Percentiles rank a stretch among this genome's conserved stretches.
phyloP scores from a whole-genome alignment of 2,113 vertebrate genomes.

The Pyrgilauda ruficollis region DNA sequence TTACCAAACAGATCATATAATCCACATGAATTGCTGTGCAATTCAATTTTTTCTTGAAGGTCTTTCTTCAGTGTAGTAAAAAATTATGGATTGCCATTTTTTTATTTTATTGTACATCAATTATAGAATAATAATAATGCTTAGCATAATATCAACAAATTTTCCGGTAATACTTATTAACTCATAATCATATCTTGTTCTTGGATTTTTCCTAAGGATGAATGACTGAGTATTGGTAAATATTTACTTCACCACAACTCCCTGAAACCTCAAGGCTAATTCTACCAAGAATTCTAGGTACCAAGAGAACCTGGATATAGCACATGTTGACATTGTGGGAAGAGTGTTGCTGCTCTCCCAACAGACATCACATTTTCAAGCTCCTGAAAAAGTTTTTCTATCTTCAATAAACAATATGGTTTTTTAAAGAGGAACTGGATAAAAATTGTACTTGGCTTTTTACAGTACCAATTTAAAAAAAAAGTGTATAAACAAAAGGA shows the following conservation, averaged over 20 bases:
- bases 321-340: background rate
- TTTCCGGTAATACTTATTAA: background rate
- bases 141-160: background rate
- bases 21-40: background rate
- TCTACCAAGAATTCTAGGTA: background rate
- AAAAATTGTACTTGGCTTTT: background rate
- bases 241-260: background rate
- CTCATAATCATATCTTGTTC: background rate
- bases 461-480: background rate
- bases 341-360: background rate
- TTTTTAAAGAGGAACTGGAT: background rate
- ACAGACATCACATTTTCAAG: background rate
- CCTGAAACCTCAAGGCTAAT: background rate
- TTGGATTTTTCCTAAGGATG: background rate
- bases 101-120: background rate
- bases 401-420: rapidly evolving
- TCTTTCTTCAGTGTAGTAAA: background rate
- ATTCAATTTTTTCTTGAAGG: background rate
- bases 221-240: background rate
- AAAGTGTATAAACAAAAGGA: background rate
- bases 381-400: background rate
- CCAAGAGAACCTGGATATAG: background rate
- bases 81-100: background rate
- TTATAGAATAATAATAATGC: background rate
- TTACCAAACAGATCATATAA: background rate